Base-by-base conservation (phyloP, 2,797 vertebrate genomes). In the Channa striata region DNA sequence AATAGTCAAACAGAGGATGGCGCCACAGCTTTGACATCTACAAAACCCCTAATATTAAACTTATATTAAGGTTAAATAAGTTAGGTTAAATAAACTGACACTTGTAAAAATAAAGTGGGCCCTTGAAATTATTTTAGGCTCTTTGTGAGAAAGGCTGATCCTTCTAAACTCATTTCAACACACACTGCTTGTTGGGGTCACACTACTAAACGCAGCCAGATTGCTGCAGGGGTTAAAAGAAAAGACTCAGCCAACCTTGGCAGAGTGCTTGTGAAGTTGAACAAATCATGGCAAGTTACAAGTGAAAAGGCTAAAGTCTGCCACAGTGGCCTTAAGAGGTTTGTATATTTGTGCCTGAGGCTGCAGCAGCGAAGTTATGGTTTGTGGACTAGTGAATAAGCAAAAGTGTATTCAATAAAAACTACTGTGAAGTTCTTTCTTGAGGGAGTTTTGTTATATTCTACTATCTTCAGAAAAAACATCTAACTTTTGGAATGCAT, bases 1-100 rank as follows among this genome's bases (percentile, higher is more conserved):
- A 65, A 39, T 62, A 50, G 74, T 16, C 72, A 60, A 69, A 81
- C 79, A 88, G 62, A 36, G 39, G 79, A 62, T 74, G 83, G 79
- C 63, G 74, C 83, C 52, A 84, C 42, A 57, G 36, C 46, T 59
- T 40, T 60, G 80, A 42, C 25, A 60, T 74, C 61, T n/a, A 39
- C 21, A 40, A 39, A 48, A 70, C 1, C 11, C 19, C 14, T 21
- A 2, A 46, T 2, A 34, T 44, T 56, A 11, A 70, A 65, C 59
- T 33, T 14, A 13, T 2, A 53, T 50, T 21, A 36, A 13, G 20
- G 16, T 8, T 4, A 1, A 58, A 19, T 12, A 57, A 2, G 25
- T 30, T 30, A 30, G 25, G 6, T 30, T 30, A 30, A 21, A 16
- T 8, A 37, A 59, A 63, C 44, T 14, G 17, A 0, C 36, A 52